Conservation (phyloP, 2,113 vertebrate genomes). For the Rhabdornis inornatus region DNA sequence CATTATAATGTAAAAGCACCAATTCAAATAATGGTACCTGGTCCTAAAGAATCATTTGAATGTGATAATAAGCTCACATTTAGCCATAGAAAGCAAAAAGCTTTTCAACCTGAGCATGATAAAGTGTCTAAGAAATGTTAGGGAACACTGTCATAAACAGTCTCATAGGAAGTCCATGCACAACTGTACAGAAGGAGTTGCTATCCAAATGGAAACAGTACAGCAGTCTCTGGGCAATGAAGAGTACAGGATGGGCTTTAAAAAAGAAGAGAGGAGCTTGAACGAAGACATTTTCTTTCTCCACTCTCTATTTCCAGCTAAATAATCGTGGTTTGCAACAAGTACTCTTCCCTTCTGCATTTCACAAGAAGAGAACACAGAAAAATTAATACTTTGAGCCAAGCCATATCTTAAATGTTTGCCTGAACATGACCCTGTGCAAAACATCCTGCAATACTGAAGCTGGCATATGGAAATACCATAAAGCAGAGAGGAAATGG, state of each 20-base stretch:
- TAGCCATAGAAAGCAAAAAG: neutral
- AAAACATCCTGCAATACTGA: neutral
- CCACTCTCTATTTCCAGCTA: neutral
- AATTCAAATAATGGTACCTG: neutral
- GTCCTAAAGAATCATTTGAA: neutral
- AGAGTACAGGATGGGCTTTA: neutral
- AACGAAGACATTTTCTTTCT: neutral
- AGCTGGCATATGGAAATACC: neutral
- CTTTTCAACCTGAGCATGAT: neutral
- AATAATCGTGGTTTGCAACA: neutral
- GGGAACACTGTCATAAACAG: neutral
- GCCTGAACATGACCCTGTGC: neutral
- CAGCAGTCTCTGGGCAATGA: neutral
- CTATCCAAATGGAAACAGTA: neutral
- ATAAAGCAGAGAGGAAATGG: neutral
- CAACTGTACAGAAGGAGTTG: neutral
- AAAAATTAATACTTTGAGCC: neutral
- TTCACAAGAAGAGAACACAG: neutral
- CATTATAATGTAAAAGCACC: neutral
- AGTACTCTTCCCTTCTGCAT: neutral
- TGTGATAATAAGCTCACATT: neutral
- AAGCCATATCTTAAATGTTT: constrained; percentile 6
- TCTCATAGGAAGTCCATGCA: neutral
- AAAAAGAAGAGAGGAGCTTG: neutral
- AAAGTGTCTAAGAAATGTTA: neutral